Conservation (phyloP, 2,888 invertebrate genomes). For the Auanema freiburgensis region DNA sequence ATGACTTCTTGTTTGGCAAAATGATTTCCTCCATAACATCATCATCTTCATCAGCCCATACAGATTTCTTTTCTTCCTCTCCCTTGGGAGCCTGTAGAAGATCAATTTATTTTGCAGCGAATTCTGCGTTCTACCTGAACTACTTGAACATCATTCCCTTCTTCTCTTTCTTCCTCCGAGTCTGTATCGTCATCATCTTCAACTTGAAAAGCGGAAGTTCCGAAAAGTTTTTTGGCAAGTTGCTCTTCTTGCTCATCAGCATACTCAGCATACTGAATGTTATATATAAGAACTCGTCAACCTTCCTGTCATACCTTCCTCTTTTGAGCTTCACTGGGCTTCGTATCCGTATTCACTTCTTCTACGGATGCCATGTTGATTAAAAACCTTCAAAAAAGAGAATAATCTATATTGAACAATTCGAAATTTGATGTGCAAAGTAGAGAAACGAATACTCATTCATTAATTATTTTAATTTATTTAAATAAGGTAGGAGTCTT, state of each 20-base stretch:
- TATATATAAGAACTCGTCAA: background rate
- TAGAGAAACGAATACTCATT: too few relatives aligned
- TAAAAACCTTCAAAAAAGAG: too few relatives aligned
- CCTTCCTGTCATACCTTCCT: background rate
- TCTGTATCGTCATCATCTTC: slow-evolving; percentile 8
- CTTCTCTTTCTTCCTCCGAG: slow-evolving; percentile 2
- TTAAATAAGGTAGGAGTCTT: too few relatives aligned
- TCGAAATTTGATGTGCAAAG: too few relatives aligned
- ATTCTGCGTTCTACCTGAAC: background rate
- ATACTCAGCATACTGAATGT: too few relatives aligned
- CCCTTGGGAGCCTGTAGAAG: background rate
- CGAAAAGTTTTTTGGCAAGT: background rate
- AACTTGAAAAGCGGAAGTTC: background rate
- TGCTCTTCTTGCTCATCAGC: background rate
- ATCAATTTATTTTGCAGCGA: background rate
- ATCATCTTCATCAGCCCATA: slow-evolving; percentile 43
- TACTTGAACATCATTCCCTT: background rate
- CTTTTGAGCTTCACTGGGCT: background rate
- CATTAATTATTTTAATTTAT: too few relatives aligned
- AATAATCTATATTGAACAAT: too few relatives aligned
- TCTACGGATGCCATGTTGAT: slow-evolving; percentile 1
- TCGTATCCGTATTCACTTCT: background rate
- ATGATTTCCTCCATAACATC: slow-evolving; percentile 24
- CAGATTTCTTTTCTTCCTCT: slow-evolving; percentile 9
- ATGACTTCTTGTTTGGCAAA: slow-evolving; percentile 28